phyloP scores from a whole-genome alignment of 2,113 vertebrate species.

The Sylvietta virens region DNA sequence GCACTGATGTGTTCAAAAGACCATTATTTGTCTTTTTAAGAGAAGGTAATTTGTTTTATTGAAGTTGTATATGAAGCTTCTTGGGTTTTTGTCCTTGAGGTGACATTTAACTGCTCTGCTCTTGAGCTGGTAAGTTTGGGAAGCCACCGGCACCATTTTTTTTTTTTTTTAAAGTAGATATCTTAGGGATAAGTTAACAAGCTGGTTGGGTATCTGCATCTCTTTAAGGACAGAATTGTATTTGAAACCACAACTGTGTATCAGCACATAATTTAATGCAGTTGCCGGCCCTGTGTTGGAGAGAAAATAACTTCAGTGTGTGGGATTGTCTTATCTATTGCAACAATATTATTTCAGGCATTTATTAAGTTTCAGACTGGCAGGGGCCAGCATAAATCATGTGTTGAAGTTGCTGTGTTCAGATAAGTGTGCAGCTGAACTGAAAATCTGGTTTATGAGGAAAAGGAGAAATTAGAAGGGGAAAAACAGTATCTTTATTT shows the following conservation, averaged over 20 bases:
- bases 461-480: background rate
- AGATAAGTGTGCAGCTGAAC: background rate
- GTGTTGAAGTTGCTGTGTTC: background rate
- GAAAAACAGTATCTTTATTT: background rate
- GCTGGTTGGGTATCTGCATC: background rate
- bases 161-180: background rate
- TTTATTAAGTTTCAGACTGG: background rate
- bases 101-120: background rate
- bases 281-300: background rate
- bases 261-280: background rate
- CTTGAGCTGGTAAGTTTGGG: background rate
- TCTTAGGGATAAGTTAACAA: background rate
- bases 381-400: background rate
- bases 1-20: rapidly evolving
- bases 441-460: background rate
- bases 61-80: background rate
- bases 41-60: background rate
- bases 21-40: rapidly evolving
- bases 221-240: background rate
- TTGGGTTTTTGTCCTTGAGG: background rate
- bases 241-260: background rate
- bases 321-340: background rate
- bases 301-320: background rate
- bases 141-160: rapidly evolving
- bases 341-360: background rate